Evolutionary conservation across 2,113 vertebrate genomes (phyloP).

Genomic region (Takifugu flavidus): DNA sequence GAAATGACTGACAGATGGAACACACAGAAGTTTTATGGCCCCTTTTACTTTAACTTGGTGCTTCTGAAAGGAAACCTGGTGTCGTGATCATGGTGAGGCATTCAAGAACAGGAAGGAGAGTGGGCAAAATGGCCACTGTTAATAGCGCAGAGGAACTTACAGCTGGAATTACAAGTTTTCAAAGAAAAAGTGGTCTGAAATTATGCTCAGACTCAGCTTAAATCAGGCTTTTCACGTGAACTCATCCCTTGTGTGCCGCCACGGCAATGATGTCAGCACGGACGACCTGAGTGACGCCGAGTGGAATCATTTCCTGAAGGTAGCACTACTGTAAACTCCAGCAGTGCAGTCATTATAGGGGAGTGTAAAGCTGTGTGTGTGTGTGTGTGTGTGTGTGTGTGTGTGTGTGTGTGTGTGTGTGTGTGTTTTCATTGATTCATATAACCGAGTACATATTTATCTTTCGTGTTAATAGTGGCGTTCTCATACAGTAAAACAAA

Average conservation of each 20-base stretch:
- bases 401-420: constrained; percentile 7
- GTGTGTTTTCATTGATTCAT: constrained; percentile 41
- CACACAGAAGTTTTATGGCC: too few relatives aligned
- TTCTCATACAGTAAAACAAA: constrained; percentile 8
- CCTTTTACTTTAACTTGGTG: too few relatives aligned
- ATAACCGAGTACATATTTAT: constrained; percentile 23
- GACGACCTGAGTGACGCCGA: constrained; percentile 25
- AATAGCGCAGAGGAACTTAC: too few relatives aligned
- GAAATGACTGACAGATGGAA: background rate
- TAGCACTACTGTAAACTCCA: constrained; percentile 56
- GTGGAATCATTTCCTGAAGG: constrained; percentile 59
- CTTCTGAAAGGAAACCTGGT: too few relatives aligned
- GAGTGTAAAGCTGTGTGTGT: constrained; percentile 5
- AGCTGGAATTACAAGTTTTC: too few relatives aligned
- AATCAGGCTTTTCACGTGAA: background rate
- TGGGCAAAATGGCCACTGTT: too few relatives aligned
- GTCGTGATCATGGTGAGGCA: too few relatives aligned
- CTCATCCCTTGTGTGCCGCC: background rate
- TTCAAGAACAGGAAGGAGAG: too few relatives aligned
- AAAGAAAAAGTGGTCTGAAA: too few relatives aligned
- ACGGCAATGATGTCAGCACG: constrained; percentile 11
- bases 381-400: constrained; percentile 1
- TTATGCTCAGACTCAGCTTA: too few relatives aligned
- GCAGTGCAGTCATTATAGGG: constrained; percentile 36
- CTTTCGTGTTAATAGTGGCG: constrained; percentile 24